Evolutionary conservation across 2,113 vertebrate species (phyloP).

Genomic region (Phrynosoma blainvillii): DNA sequence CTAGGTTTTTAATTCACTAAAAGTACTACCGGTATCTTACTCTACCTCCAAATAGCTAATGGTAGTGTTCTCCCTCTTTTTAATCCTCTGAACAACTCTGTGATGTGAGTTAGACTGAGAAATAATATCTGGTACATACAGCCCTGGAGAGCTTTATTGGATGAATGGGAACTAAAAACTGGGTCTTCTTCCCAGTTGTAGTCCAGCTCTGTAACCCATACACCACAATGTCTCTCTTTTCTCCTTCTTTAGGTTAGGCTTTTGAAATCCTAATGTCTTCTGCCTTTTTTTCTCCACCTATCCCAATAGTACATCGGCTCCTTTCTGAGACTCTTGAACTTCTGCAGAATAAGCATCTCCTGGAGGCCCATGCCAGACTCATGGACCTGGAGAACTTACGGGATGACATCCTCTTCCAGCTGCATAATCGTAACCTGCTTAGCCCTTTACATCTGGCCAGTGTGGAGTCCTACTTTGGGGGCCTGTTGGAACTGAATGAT

Average conservation of each 20-base stretch:
- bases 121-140: neutral
- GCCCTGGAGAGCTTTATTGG: neutral
- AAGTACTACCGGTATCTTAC: too few relatives aligned
- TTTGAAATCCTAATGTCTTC: neutral
- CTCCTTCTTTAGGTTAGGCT: neutral
- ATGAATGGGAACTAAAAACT: neutral
- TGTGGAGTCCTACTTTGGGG: constrained; percentile 84
- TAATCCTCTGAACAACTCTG: too few relatives aligned
- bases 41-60: too few relatives aligned
- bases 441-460: constrained; percentile 59
- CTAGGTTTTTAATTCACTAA: too few relatives aligned
- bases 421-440: constrained; percentile 66
- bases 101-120: too few relatives aligned
- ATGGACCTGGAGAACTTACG: constrained; percentile 89
- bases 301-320: constrained; percentile 81
- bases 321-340: constrained; percentile 84
- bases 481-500: constrained; percentile 84
- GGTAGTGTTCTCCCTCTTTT: too few relatives aligned
- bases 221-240: neutral
- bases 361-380: constrained; percentile 89
- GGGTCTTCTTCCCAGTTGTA: too few relatives aligned
- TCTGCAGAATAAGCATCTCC: constrained; percentile 82
- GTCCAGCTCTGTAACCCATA: neutral
- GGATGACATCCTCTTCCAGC: constrained; percentile 85
- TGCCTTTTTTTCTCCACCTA: constrained; percentile 27